phyloP scores from a whole-genome alignment of 2,888 invertebrate genomes.

The Plagodis pulveraria region DNA sequence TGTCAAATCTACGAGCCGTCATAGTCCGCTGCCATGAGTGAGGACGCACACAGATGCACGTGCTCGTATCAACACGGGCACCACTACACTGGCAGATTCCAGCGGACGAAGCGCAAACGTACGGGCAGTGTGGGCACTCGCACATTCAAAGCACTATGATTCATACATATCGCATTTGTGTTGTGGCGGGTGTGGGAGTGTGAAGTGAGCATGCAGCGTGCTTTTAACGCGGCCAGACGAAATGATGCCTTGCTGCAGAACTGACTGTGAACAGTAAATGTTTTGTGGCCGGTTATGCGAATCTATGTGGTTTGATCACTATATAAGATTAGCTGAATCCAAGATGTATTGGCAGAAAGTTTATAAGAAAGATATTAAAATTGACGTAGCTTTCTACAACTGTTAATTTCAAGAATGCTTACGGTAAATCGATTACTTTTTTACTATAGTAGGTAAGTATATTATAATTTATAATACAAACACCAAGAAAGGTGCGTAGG shows the following conservation, averaged over 20 bases:
- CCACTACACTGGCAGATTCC: slow-evolving; percentile 81
- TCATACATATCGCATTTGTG: slow-evolving; percentile 76
- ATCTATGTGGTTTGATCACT: slow-evolving; percentile 77
- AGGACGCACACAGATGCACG: slow-evolving; percentile 74
- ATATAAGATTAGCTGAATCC: slow-evolving; percentile 82
- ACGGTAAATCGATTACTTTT: too few relatives aligned
- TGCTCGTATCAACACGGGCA: slow-evolving; percentile 71
- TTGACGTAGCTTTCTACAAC: slow-evolving; percentile 10
- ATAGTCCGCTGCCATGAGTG: slow-evolving; percentile 85
- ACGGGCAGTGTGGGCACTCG: slow-evolving; percentile 71
- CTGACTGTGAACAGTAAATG: slow-evolving; percentile 71
- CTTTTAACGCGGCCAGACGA: slow-evolving; percentile 82
- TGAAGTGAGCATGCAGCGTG: slow-evolving; percentile 84
- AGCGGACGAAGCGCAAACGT: slow-evolving; percentile 74
- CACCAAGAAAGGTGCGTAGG: not conserved
- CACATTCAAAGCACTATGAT: slow-evolving; percentile 68
- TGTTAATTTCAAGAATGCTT: slow-evolving; percentile 10
- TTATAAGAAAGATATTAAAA: slow-evolving; percentile 47
- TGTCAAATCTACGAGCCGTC: slow-evolving; percentile 86
- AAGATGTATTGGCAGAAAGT: slow-evolving; percentile 78
- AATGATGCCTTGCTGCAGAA: slow-evolving; percentile 79
- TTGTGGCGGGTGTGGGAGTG: slow-evolving; percentile 81
- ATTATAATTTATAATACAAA: not conserved
- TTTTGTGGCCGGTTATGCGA: slow-evolving; percentile 54
- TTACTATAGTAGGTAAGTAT: not conserved